phyloP scores from a whole-genome alignment of 2,113 vertebrate species.

The Pteruthius melanotis region DNA sequence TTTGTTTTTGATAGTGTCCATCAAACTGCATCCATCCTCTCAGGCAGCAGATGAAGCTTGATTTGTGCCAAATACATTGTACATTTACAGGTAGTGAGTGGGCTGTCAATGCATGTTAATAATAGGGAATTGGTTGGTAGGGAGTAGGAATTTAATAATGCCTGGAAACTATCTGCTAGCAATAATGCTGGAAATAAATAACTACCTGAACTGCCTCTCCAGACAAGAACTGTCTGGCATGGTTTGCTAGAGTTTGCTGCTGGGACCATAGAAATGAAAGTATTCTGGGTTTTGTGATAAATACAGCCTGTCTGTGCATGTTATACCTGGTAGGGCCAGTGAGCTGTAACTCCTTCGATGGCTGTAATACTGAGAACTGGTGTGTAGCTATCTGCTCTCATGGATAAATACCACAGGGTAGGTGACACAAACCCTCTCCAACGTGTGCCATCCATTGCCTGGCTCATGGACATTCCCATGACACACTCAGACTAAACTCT shows the following conservation, averaged over 20 bases:
- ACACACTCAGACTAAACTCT: background rate
- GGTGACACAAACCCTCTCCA: background rate
- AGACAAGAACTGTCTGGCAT: background rate
- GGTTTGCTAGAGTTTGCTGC: background rate
- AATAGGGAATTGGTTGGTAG: constrained; percentile 36
- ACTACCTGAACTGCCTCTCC: constrained; percentile 2
- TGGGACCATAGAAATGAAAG: background rate
- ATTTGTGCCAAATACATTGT: background rate
- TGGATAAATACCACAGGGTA: background rate
- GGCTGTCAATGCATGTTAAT: constrained; percentile 36
- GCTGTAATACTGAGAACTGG: background rate
- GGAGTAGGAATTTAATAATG: constrained; percentile 37
- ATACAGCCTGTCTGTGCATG: background rate
- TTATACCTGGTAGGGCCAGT: background rate
- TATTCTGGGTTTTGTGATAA: background rate
- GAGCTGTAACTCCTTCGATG: background rate
- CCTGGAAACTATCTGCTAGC: constrained; percentile 1
- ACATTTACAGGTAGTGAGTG: constrained; percentile 29
- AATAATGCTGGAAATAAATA: constrained; percentile 15
- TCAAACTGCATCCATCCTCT: background rate
- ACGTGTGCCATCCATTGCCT: accelerated
- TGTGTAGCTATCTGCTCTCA: background rate
- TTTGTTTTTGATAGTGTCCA: constrained; percentile 24
- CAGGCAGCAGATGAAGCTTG: constrained; percentile 3
- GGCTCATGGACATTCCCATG: accelerated